Conservation (phyloP, 2,797 vertebrate species). For the Ptychadena robeensis region DNA sequence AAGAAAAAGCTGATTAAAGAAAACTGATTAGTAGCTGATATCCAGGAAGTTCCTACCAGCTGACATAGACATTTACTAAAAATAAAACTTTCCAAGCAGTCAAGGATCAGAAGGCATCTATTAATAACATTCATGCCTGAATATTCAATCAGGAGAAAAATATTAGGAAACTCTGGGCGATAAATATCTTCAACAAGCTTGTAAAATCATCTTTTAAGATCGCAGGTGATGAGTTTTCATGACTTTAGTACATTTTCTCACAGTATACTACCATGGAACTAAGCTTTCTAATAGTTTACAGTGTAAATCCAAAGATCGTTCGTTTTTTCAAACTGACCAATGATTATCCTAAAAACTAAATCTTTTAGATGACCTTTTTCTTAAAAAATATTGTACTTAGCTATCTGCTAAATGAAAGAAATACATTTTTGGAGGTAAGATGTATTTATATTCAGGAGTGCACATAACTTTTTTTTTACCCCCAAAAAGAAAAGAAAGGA, state of each 20-base stretch:
- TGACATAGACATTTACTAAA: constrained; percentile 12
- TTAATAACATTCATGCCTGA: constrained; percentile 28
- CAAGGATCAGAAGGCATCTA: constrained; percentile 2
- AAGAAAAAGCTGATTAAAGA: background rate
- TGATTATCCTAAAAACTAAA: no score
- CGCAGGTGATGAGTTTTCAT: constrained; percentile 4
- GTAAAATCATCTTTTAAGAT: constrained; percentile 22
- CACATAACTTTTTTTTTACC: no score
- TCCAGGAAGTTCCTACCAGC: constrained; percentile 1
- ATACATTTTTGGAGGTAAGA: no score
- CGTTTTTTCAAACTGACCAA: no score
- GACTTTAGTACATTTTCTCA: constrained; percentile 9
- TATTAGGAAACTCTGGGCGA: background rate
- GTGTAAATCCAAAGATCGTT: background rate
- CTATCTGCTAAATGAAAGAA: no score
- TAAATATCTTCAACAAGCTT: constrained; percentile 10
- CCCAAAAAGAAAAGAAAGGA: no score
- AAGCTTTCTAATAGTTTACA: background rate
- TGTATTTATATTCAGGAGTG: no score
- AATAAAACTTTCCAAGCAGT: constrained; percentile 32
- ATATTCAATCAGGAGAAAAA: constrained; percentile 29
- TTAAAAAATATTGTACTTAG: no score
- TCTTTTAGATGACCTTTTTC: no score
- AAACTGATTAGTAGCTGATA: background rate
- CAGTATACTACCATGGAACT: constrained; percentile 2